phyloP scores from a whole-genome alignment of 2,888 invertebrate species.

The Augochlorella aurata region DNA sequence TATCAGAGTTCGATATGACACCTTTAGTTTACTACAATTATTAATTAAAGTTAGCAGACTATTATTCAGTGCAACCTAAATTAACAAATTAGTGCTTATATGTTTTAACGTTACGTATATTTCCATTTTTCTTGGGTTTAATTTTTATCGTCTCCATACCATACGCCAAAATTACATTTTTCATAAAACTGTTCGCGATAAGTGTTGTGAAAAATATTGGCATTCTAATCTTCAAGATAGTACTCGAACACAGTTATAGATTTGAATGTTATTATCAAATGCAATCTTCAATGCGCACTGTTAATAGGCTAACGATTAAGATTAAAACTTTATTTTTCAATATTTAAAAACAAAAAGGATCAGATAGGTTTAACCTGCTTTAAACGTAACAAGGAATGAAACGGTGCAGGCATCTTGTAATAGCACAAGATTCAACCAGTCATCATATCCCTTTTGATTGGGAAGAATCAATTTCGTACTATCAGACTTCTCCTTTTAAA shows the following conservation, averaged over 20 bases:
- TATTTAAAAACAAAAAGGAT: conserved; percentile 64
- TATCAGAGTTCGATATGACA: background rate
- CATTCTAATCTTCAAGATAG: background rate
- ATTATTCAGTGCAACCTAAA: background rate
- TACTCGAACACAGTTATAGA: background rate
- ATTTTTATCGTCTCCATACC: background rate
- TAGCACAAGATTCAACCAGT: conserved; percentile 71
- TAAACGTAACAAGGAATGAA: conserved; percentile 75
- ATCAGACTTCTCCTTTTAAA: conserved; percentile 28
- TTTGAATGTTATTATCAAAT: background rate
- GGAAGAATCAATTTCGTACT: conserved; percentile 73
- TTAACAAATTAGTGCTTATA: background rate
- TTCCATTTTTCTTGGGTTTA: background rate
- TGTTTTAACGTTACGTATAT: background rate
- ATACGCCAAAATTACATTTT: background rate
- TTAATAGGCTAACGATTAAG: background rate
- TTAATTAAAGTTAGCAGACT: too few species aligned
- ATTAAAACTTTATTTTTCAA: background rate
- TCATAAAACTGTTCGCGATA: background rate
- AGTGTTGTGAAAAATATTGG: background rate
- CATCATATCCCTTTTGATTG: conserved; percentile 79
- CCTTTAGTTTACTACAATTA: too few species aligned
- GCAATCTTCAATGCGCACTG: background rate
- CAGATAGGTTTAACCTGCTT: conserved; percentile 79
- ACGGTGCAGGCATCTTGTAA: conserved; percentile 77